A percentile compares a stretch with the other conserved stretches of the same genome.
phyloP scores from a whole-genome alignment of 1,140 invertebrate genomes.

The Meteorus sp. region DNA sequence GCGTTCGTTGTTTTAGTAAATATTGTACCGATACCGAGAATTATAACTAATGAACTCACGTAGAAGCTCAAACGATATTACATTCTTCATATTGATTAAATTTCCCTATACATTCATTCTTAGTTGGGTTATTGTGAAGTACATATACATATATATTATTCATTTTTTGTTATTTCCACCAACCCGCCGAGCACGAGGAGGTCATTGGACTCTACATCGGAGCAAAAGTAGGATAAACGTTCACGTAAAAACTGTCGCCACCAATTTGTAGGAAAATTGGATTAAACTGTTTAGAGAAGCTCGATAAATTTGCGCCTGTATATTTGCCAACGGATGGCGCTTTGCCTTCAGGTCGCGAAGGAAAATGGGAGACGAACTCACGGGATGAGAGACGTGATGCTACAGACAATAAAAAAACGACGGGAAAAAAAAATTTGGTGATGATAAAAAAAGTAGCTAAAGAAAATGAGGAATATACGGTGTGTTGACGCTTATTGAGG shows the following conservation, averaged over 20 bases:
- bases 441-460: no score
- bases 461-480: no score
- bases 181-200: no score
- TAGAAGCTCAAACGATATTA: no score
- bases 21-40: no score
- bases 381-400: slow-evolving; percentile 4
- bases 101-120: no score
- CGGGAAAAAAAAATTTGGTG: slow-evolving; percentile 11
- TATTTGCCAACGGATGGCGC: slow-evolving; percentile 30
- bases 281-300: slow-evolving; percentile 36
- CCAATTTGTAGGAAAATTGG: slow-evolving; percentile 38
- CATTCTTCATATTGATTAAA: no score
- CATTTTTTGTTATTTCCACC: no score
- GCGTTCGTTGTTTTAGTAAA: no score
- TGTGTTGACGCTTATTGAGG: no score
- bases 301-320: slow-evolving; percentile 36
- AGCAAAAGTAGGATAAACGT: slow-evolving; percentile 6
- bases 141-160: slow-evolving; percentile 9
- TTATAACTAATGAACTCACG: no score
- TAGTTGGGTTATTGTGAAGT: no score
- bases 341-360: slow-evolving; percentile 13
- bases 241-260: slow-evolving; percentile 32
- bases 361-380: slow-evolving; percentile 12
- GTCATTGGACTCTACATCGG: slow-evolving; percentile 8
- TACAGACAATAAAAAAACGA: slow-evolving; percentile 7